These are phyloP conservation scores for Fukomys damarensis DNA, from an alignment of 2,113 vertebrate genomes.

Conservation along the genomic window DNA sequence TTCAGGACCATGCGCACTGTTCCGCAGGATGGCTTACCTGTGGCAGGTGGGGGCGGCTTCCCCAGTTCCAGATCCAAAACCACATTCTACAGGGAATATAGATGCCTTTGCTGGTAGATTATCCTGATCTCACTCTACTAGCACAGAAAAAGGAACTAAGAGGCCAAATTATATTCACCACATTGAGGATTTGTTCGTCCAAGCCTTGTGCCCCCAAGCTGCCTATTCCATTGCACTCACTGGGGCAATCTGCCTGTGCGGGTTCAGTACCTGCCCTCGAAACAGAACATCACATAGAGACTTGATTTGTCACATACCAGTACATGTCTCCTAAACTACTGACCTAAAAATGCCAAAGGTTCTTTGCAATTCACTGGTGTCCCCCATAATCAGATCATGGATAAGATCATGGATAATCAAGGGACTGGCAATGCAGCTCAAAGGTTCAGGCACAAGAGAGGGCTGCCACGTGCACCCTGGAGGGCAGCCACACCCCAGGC, in stretches of 20 bases:
- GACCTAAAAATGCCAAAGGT: neutral
- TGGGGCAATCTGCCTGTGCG: neutral
- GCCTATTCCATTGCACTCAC: neutral
- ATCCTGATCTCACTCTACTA: constrained; percentile 26
- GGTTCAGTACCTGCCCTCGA: neutral
- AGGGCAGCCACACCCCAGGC: neutral
- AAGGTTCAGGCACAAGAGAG: too few species aligned
- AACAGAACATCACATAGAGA: neutral
- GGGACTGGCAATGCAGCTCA: neutral
- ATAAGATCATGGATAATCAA: neutral
- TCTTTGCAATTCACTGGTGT: neutral
- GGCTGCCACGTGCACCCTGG: too few species aligned
- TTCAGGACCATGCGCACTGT: neutral
- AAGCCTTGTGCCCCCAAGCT: neutral
- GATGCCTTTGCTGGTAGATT: neutral
- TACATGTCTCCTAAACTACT: neutral
- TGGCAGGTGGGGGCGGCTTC: neutral
- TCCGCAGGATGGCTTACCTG: neutral
- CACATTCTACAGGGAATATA: neutral
- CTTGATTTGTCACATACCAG: neutral
- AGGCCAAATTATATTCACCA: neutral
- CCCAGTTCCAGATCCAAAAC: neutral
- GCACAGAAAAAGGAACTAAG: constrained; percentile 6
- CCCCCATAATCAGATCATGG: neutral
- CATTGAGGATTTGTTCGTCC: neutral